Percentiles rank a stretch among this genome's conserved stretches.
These are phyloP conservation scores for Sebastes kiyomatsui DNA, from an alignment of 2,797 vertebrate genomes.

Conservation along the genomic window DNA sequence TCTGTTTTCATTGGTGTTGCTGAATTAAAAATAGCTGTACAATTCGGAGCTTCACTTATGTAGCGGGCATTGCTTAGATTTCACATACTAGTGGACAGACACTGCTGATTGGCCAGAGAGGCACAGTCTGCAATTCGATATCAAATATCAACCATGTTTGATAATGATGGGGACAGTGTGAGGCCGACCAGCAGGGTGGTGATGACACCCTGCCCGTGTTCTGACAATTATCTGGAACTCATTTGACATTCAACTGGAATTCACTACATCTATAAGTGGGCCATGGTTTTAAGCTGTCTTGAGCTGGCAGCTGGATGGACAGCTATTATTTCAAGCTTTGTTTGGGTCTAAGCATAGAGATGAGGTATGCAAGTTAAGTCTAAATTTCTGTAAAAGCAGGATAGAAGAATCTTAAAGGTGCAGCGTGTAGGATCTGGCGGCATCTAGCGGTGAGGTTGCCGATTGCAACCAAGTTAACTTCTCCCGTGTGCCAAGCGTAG, in stretches of 20 bases:
- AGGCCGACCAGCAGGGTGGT: not conserved
- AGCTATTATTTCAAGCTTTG: not conserved
- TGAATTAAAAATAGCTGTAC: not conserved
- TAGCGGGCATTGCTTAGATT: not conserved
- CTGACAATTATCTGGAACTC: not conserved
- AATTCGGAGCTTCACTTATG: not conserved
- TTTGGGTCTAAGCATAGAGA: not conserved
- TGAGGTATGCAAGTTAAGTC: not conserved
- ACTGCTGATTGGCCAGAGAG: not conserved
- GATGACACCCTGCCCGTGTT: not conserved
- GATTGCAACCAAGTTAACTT: no score
- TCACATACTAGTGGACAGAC: not conserved
- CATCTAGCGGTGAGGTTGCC: no score
- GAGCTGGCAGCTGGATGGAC: not conserved
- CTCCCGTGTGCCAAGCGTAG: no score
- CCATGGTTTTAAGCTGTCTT: not conserved
- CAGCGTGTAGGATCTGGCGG: no score
- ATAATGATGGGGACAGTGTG: conserved; percentile 1
- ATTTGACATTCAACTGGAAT: not conserved
- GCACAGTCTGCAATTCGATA: not conserved
- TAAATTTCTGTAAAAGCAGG: not conserved
- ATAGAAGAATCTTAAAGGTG: not conserved
- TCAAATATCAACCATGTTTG: conserved; percentile 10
- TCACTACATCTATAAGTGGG: not conserved
- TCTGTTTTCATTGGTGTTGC: not conserved